Base-by-base conservation (phyloP, 2,797 vertebrate genomes). In the Malurus splendens region DNA sequence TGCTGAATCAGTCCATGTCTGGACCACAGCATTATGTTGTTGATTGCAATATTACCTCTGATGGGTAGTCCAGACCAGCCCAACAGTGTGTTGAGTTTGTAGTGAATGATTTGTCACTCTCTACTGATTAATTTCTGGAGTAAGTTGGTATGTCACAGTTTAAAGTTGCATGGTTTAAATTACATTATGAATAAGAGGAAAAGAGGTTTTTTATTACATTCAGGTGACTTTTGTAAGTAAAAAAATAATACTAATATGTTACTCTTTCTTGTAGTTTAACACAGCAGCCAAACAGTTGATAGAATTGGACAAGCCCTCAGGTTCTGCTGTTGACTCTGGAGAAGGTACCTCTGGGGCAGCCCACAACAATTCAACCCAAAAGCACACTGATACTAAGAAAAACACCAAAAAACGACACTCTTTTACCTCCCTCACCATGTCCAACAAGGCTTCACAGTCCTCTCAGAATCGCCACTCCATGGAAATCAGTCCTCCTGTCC, bases 351-450 rank as follows among this genome's bases (percentile, higher is more conserved):
- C 97, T 27, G 98, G 97, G 1, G 97, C 97, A 87, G 96, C 97
- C 90, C 98, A 98, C 92, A 98, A 96, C 97, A 98, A 97, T 59
- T 97, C 97, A 57, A 96, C 97, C 90, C 98, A 98, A 92, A 99
- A 98, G 94, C 96, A 98, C 84, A 93, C 96, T 0, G 98, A 98
- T 59, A 97, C 98, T 79, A 99, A 99, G 98, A 99, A 99, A 98
- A 99, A 99, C 98, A 99, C 98, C 97, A 99, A 99, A 98, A 99
- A 99, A 95, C 97, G 99, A 12, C 99, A 99, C 97, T 99, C 99
- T 80, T 99, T 99, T 97, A 99, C 99, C 74, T 99, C 99, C 48
- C 98, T 99, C 90, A 99, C 98, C 78, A 99, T 99, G 99, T 99
- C 99, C 86, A 99, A 98, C 97, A 99, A 99, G 93, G 98, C 98